A percentile compares a stretch with the other conserved stretches of the same genome.
phyloP scores from a whole-genome alignment of 1,140 invertebrate genomes.

The Drosophila sturtevanti region DNA sequence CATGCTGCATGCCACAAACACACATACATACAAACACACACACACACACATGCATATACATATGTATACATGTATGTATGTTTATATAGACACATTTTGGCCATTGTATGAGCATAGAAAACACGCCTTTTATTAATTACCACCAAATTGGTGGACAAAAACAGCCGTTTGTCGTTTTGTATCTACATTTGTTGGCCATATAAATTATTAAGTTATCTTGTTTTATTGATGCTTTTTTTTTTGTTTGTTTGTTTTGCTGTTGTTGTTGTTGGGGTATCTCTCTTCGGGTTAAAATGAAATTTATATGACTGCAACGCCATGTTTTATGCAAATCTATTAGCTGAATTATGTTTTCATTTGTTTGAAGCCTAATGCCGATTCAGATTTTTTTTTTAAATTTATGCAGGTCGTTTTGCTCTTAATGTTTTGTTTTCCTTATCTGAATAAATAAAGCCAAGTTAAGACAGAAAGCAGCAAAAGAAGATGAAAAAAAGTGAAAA shows the following conservation, averaged over 20 bases:
- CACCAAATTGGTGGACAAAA: constrained; percentile 25
- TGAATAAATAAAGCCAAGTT: constrained; percentile 38
- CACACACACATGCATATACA: constrained; percentile 4
- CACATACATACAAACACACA: not conserved
- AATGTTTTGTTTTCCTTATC: constrained; percentile 44
- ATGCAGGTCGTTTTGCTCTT: constrained; percentile 56
- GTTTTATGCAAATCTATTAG: constrained; percentile 73
- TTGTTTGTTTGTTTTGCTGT: not conserved
- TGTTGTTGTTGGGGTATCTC: constrained; percentile 31
- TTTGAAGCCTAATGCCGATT: constrained; percentile 59
- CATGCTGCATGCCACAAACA: not conserved
- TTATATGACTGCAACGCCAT: constrained; percentile 71
- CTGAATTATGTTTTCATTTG: constrained; percentile 79
- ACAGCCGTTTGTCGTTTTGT: constrained; percentile 38
- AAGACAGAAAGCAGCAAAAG: not conserved
- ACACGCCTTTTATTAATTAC: constrained; percentile 59
- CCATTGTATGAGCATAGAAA: constrained; percentile 7
- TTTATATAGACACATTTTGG: not conserved
- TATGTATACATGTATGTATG: too few relatives aligned
- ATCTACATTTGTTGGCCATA: constrained; percentile 63
- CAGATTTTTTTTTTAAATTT: constrained; percentile 58
- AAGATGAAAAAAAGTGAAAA: not conserved
- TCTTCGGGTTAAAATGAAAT: constrained; percentile 46
- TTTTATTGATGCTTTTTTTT: not conserved
- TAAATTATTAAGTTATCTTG: constrained; percentile 73